Base-by-base conservation (phyloP, 1,140 invertebrate genomes). In the Battus philenor region DNA sequence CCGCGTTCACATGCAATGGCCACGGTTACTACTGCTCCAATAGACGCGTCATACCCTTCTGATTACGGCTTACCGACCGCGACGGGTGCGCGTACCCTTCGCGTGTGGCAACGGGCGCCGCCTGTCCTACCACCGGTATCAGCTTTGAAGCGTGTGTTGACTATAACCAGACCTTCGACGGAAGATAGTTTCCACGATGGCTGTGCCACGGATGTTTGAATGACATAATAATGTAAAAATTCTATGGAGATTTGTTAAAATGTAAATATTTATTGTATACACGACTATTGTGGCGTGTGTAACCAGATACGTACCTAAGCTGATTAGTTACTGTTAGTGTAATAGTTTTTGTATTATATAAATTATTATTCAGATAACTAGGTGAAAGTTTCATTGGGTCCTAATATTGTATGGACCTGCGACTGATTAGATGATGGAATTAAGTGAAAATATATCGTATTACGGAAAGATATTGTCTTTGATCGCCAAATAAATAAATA, bases 101-200 rank as follows among this genome's bases (percentile, higher is more conserved):
- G 93, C 17, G 93, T 95, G 43, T 95, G 93, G 93, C 93, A 95
- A 66, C 91, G 93, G 34, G 93, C 93, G 44, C 92, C 94, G 27
- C 93, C 93, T 27, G 93, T 95, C 4, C 81, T 95, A 55, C 93
- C 93, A 1, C 93, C 94, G 1, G 93, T 95, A 4, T 92, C 93
- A 22, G 59, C 93, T 88, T 54, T 88, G 91, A 95, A 95, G 69
- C 91, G 93, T 36, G 94, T 92, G 6, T 88, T 94, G 1, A 91
- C 89, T 50, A 92, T 91, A 55, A 94, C 91, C 50, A 89, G 94
- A 62, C 95, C 93, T 74, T 94, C 94, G 1, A 93, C 94, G 9
- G 95, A 97, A 67, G 95, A 97, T 77, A 93, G 94, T 9, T 97
- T 95, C 66, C 95, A 96, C 73, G 95, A 97, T 86, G 94, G 94